Conservation (phyloP, 2,113 vertebrate genomes). For the Fulmarus glacialis region DNA sequence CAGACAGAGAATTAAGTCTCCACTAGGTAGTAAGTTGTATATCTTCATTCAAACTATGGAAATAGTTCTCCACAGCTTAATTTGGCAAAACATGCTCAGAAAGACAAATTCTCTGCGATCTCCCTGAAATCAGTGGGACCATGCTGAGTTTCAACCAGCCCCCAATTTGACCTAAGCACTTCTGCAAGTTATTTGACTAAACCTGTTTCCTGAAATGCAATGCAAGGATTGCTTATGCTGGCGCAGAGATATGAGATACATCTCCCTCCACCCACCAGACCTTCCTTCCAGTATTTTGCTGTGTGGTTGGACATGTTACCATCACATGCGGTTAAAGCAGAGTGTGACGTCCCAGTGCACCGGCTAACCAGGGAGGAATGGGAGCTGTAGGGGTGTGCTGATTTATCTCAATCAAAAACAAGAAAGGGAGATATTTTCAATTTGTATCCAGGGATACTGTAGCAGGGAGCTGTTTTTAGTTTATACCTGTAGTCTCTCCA, state of each 20-base stretch:
- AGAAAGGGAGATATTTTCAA: not conserved
- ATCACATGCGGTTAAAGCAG: fast-evolving
- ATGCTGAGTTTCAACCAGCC: not conserved
- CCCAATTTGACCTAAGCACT: not conserved
- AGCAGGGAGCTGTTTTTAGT: not conserved
- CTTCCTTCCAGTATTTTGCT: not conserved
- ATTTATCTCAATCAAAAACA: not conserved
- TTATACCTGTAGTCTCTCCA: not conserved
- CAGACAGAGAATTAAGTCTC: conserved; percentile 54
- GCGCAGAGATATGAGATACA: not conserved
- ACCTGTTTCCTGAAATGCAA: not conserved
- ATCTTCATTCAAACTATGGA: conserved; percentile 44
- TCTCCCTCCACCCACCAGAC: not conserved
- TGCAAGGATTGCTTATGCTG: not conserved
- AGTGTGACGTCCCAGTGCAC: not conserved
- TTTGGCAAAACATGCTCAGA: conserved; percentile 8
- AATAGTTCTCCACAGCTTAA: conserved; percentile 24
- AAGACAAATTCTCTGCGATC: not conserved
- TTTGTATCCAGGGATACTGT: not conserved
- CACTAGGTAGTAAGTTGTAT: conserved; percentile 28
- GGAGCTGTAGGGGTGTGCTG: not conserved
- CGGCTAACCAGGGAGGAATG: too few relatives aligned
- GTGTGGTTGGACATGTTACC: not conserved
- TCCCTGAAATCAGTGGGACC: not conserved
- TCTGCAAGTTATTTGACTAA: not conserved